Evolutionary conservation across 2,113 vertebrate genomes (phyloP), one percentile per base, ranked within the genome.

Genomic region (Lagenorhynchus albirostris): DNA sequence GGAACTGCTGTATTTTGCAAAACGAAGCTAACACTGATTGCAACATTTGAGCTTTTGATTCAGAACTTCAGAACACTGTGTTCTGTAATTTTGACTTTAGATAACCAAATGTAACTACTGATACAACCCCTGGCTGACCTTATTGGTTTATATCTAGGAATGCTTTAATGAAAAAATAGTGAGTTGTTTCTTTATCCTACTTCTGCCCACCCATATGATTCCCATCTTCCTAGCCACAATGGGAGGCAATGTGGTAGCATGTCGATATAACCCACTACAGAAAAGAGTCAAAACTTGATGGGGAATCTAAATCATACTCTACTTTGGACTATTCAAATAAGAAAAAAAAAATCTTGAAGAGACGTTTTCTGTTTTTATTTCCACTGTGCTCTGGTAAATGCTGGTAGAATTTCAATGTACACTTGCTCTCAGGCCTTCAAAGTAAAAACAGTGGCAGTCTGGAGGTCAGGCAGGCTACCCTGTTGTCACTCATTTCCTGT

Each of bases 1-100:
- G 50, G 55, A 96, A 95, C 50, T 47, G 18, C 31, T 55, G 20
- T 91, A 38, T 88, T 93, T 94, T 91, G n/a, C 26, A 94, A 94
- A 94, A 87, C 13, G 21, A 95, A 79, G 44, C 8, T 84, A 74
- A 95, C 12, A 50, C 23, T 20, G 31, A 76, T 55, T 38, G 33
- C 41, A 79, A 92, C 79, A 80, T 65, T 41, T 74, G 38, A 83
- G 63, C 29, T 70, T 86, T 91, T 58, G 55, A n/a, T 47, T 89
- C 29, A 58, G 33, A 96, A 86, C 14, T n/a, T 77, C 60, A 68
- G 73, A 79, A 95, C 55, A 88, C 2, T 6, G 13, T 58, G 15
- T 83, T n/a, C 41, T 92, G 3, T 47, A 55, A 92, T 86, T 94
- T 60, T 92, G 62, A 84, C 85, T 88, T 71, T 41, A 82, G 83